Percentiles rank a stretch among this genome's conserved stretches.
Conservation (phyloP, 2,113 vertebrate genomes). For the Ginglymostoma cirratum region DNA sequence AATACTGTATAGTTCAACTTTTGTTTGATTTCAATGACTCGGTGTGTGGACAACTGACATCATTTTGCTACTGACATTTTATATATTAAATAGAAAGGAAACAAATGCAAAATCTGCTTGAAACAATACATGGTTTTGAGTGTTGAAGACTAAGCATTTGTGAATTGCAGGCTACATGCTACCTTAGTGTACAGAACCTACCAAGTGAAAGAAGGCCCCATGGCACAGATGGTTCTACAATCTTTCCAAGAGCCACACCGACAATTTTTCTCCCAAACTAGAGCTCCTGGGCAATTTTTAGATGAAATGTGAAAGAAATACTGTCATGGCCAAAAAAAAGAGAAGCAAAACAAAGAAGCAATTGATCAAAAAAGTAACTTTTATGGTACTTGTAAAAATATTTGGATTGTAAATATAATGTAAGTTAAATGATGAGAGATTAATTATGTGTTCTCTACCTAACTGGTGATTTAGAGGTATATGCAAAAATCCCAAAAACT, state of each 20-base stretch:
- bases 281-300: not conserved
- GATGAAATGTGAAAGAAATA: constrained; percentile 25
- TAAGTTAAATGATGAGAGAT: constrained; percentile 14
- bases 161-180: too few species aligned
- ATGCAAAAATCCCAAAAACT: constrained; percentile 1
- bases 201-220: not conserved
- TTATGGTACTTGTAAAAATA: constrained; percentile 28
- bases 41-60: not conserved
- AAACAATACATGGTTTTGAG: not conserved
- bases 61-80: not conserved
- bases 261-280: not conserved
- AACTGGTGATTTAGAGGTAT: not conserved
- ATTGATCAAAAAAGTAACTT: constrained; percentile 31
- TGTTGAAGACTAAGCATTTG: not conserved
- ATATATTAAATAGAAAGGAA: not conserved
- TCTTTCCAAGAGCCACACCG: not conserved
- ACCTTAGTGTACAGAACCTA: not conserved
- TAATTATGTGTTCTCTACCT: not conserved
- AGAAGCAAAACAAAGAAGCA: constrained; percentile 29
- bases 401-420: constrained; percentile 32
- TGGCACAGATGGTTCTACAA: not conserved
- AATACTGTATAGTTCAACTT: not conserved
- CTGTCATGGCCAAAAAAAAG: constrained; percentile 18
- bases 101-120: not conserved
- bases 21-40: not conserved